Base-by-base conservation (phyloP, 2,797 vertebrate species). In the Clarias platycephalus region DNA sequence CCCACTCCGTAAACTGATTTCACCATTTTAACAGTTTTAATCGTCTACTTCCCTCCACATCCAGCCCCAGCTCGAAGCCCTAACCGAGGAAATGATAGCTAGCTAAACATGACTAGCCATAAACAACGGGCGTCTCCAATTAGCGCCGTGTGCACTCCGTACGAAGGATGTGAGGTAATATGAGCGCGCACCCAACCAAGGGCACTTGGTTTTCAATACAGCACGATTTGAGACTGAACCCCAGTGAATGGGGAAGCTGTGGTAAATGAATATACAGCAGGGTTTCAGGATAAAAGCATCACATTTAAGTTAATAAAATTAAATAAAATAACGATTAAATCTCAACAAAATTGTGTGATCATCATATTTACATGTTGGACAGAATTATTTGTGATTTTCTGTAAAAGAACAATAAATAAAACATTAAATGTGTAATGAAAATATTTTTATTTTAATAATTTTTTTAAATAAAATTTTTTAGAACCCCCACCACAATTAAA, bases 91-190 rank as follows among this genome's bases (percentile, higher is more conserved):
- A 80, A 12, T 80, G 62, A 49, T 10, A 20, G 62, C 62, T 80
- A 80, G 40, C 78, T 66, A 66, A 66, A 66, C n/a, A n/a, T 7
- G 62, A 60, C 55, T 58, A 71, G 80, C 66, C 18, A 9, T 28
- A 26, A 40, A 26, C 22, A 18, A 16, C 60, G 80, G 49, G 20
- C 49, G 55, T 26, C 4, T 0, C 24, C 55, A 71, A 70, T 60
- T 13, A 80, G 16, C n/a, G 24, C 0, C 0, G 0, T 28, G 40
- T 13, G 6, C n/a, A n/a, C 31, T 82, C 6, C 3, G 26, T 82
- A 82, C 53, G 34, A 2, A 16, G n/a, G 1, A 18, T 15, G 62
- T 40, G 0, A 62, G 15, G 0, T 7, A 16, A 7, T n/a, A 8
- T 10, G n/a, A 3, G n/a, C 5, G 8, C 15, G 20, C 24, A 6